A percentile compares a stretch with the other conserved stretches of the same genome.
Evolutionary conservation across 2,113 vertebrate genomes (phyloP).

Genomic region (Eublepharis macularius): DNA sequence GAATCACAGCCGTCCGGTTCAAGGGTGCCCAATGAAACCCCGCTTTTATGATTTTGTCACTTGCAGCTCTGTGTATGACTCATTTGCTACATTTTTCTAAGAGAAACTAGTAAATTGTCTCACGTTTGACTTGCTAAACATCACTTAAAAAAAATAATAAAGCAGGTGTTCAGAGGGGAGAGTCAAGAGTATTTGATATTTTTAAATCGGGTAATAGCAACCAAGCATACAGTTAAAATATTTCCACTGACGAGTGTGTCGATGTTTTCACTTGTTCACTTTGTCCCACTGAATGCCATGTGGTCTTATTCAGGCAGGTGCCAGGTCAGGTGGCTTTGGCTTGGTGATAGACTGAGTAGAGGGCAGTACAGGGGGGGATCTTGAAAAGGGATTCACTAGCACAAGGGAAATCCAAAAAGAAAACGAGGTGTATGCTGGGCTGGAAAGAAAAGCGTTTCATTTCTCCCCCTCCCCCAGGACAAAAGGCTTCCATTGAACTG

Average conservation of each 20-base stretch:
- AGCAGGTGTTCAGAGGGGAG: neutral
- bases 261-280: neutral
- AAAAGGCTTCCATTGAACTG: constrained; percentile 48
- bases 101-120: neutral
- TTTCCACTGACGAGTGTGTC: neutral
- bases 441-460: constrained; percentile 52
- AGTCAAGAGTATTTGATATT: neutral
- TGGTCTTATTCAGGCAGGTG: constrained; percentile 2
- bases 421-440: constrained; percentile 30
- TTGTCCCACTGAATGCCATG: neutral
- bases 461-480: constrained; percentile 31
- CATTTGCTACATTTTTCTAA: neutral
- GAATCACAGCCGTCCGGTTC: neutral
- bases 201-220: neutral
- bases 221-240: neutral
- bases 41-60: neutral
- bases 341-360: neutral
- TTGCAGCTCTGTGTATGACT: neutral
- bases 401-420: constrained; percentile 36
- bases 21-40: too few species aligned
- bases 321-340: constrained; percentile 14
- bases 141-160: neutral
- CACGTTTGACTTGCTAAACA: neutral
- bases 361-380: accelerated
- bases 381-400: constrained; percentile 13